phyloP scores from a whole-genome alignment of 2,113 vertebrate species.

The Leptobrachium leishanense region DNA sequence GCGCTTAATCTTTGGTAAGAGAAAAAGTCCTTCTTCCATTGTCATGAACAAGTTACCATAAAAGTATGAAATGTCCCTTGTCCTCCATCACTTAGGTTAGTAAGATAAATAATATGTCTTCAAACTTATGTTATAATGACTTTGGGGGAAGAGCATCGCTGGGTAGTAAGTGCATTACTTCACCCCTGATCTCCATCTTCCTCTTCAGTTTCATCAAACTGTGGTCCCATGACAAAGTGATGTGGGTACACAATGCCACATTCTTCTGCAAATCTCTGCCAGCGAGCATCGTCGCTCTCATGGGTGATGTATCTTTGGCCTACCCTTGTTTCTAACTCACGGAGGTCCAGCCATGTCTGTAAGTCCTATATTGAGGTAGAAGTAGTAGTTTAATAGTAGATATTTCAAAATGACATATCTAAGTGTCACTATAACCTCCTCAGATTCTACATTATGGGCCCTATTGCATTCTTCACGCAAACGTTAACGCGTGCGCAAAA shows the following conservation, averaged over 20 bases:
- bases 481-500: too few relatives aligned
- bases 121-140: too few relatives aligned
- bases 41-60: too few relatives aligned
- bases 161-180: background rate
- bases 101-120: too few relatives aligned
- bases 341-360: conserved; percentile 94
- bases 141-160: too few relatives aligned
- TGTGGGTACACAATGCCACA: conserved; percentile 82
- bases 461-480: too few relatives aligned
- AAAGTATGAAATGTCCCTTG: too few relatives aligned
- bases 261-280: conserved; percentile 86
- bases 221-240: conserved; percentile 91
- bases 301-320: conserved; percentile 95
- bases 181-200: conserved; percentile 58
- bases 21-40: too few relatives aligned
- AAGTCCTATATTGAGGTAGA: conserved; percentile 80
- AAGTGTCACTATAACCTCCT: background rate
- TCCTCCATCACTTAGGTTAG: too few relatives aligned
- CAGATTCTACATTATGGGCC: too few relatives aligned
- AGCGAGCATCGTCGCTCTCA: conserved; percentile 92
- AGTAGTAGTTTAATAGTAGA: conserved; percentile 27
- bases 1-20: too few relatives aligned
- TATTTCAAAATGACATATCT: background rate
- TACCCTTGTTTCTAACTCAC: conserved; percentile 87
- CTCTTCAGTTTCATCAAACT: conserved; percentile 96